Evolutionary conservation across 2,797 vertebrate genomes (phyloP).

Genomic region (Valencia hispanica): DNA sequence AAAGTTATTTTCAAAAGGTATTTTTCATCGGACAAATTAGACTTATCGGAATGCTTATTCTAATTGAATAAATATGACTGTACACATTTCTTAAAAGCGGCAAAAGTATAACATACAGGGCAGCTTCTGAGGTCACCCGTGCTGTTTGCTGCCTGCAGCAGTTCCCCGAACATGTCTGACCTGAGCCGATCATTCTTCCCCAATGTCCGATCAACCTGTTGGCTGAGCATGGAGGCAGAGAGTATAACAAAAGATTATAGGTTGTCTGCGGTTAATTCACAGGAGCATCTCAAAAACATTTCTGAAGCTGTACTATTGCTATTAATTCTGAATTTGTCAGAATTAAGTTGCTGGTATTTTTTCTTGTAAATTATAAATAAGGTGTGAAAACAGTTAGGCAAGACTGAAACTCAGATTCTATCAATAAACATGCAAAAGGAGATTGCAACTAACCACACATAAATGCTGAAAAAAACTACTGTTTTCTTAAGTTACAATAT

Average conservation of each 20-base stretch:
- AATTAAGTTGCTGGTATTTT: background rate
- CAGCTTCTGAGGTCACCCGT: conserved; percentile 94
- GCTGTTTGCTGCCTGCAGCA: conserved; percentile 95
- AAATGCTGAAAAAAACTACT: background rate
- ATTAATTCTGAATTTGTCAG: background rate
- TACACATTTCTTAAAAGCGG: background rate
- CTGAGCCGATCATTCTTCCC: conserved; percentile 88
- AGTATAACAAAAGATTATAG: background rate
- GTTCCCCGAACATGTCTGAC: conserved; percentile 94
- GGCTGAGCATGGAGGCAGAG: conserved; percentile 59
- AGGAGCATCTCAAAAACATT: background rate
- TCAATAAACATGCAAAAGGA: background rate
- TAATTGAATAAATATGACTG: background rate
- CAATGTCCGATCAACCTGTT: conserved; percentile 81
- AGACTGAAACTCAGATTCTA: background rate
- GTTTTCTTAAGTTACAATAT: background rate
- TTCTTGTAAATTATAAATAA: background rate
- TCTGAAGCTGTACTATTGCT: background rate
- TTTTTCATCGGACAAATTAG: background rate
- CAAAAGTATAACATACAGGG: conserved; percentile 85
- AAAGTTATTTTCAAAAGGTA: background rate
- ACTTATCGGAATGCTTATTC: background rate
- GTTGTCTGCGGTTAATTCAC: background rate
- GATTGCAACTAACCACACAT: background rate
- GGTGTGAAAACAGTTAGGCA: background rate